Conservation (phyloP, 2,888 invertebrate genomes). For the Uloborus plumipes region DNA sequence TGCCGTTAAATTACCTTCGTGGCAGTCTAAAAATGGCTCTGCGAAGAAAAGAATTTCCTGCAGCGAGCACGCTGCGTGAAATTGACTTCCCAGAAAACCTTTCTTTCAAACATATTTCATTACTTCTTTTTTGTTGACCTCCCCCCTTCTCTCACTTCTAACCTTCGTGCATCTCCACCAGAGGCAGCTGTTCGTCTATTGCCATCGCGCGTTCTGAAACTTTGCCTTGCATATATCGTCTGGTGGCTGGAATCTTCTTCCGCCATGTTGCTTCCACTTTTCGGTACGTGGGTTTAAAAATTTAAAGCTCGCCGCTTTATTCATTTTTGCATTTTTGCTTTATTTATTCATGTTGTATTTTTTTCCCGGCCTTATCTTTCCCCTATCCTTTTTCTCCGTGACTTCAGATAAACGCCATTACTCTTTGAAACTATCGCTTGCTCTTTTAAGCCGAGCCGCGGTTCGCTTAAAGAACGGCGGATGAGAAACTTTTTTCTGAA, state of each 20-base stretch:
- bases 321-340: conserved; percentile 15
- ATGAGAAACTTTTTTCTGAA: no score
- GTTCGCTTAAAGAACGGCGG: no score
- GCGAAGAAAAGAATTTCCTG: conserved; percentile 51
- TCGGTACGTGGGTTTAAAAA: conserved; percentile 43
- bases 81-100: conserved; percentile 61
- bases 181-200: conserved; percentile 46
- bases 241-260: conserved; percentile 33
- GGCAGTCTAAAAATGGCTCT: conserved; percentile 50
- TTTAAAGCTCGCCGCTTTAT: conserved; percentile 33
- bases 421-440: conserved; percentile 1
- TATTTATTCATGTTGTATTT: conserved; percentile 10
- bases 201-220: conserved; percentile 52
- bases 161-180: conserved; percentile 13
- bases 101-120: conserved; percentile 62
- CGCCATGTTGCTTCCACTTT: conserved; percentile 50
- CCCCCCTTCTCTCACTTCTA: conserved; percentile 14
- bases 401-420: conserved; percentile 8
- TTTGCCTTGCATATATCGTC: conserved; percentile 44
- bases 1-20: conserved; percentile 60
- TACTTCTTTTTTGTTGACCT: conserved; percentile 40
- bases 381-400: neutral
- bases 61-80: conserved; percentile 51
- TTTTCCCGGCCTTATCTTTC: conserved; percentile 2
- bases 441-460: no score